Evolutionary conservation across 2,888 invertebrate species (phyloP).

Genomic region (Drosophila imparisetae): DNA sequence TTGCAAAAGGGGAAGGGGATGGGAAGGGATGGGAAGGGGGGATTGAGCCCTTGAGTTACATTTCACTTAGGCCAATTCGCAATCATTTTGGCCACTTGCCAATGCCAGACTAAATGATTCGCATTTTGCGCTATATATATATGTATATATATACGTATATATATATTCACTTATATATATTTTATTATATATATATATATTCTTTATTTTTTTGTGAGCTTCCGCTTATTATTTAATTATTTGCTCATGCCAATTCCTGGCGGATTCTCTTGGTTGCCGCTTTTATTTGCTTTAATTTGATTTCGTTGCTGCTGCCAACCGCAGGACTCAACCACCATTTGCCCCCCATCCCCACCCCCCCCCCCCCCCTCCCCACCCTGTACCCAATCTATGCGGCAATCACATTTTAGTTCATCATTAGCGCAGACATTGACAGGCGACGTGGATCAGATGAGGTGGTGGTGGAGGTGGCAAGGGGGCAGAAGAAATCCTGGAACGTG

Average conservation of each 20-base stretch:
- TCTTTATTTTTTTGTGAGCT: constrained; percentile 21
- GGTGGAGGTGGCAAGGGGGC: constrained; percentile 1
- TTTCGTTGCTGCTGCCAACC: constrained; percentile 69
- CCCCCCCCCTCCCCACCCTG: neutral
- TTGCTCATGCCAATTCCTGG: constrained; percentile 70
- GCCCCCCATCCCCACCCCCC: neutral
- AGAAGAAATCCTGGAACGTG: constrained; percentile 20
- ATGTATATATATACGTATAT: neutral
- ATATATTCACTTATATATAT: neutral
- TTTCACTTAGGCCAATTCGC: constrained; percentile 45
- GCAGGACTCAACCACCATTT: constrained; percentile 34
- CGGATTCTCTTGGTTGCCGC: constrained; percentile 32
- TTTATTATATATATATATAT: neutral
- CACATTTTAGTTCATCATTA: constrained; percentile 79
- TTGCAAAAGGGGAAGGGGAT: constrained; percentile 6
- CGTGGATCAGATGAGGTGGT: constrained; percentile 13
- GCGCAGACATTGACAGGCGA: constrained; percentile 73
- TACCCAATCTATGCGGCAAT: constrained; percentile 43
- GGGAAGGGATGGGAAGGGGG: neutral
- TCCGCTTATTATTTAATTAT: constrained; percentile 75
- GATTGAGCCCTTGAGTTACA: constrained; percentile 6
- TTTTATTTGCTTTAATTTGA: constrained; percentile 70
- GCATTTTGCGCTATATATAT: constrained; percentile 25
- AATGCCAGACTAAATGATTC: constrained; percentile 52
- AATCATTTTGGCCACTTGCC: constrained; percentile 47